These are phyloP conservation scores for Xiphophorus couchianus DNA, from an alignment of 2,113 vertebrate genomes.

Conservation along the genomic window DNA sequence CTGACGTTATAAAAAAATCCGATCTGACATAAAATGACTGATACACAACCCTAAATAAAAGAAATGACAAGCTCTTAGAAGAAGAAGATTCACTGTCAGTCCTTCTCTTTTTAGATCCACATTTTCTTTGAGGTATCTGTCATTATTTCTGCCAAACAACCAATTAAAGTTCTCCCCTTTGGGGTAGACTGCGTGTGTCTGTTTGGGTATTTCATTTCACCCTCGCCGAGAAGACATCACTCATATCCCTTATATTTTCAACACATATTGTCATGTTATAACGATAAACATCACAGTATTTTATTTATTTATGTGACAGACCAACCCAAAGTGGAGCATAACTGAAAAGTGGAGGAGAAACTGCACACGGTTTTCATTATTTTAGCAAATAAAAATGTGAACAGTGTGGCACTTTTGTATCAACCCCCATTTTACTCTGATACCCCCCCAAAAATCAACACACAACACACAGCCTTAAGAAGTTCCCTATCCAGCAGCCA, in stretches of 20 bases:
- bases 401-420: not conserved
- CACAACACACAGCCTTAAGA: too few relatives aligned
- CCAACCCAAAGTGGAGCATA: not conserved
- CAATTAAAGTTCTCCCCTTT: constrained; percentile 62
- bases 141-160: constrained; percentile 63
- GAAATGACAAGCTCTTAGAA: constrained; percentile 42
- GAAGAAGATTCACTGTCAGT: constrained; percentile 63
- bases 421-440: not conserved
- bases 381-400: not conserved
- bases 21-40: constrained; percentile 27
- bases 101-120: constrained; percentile 23
- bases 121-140: constrained; percentile 64
- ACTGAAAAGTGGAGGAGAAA: not conserved
- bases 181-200: constrained; percentile 5
- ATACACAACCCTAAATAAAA: constrained; percentile 31
- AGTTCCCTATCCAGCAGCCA: too few relatives aligned
- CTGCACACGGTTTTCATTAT: not conserved
- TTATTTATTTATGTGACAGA: not conserved
- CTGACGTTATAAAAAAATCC: constrained; percentile 24
- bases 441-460: too few relatives aligned
- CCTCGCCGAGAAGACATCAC: constrained; percentile 5
- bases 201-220: not conserved
- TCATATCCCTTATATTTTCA: not conserved
- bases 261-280: not conserved
- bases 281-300: not conserved